Evolutionary conservation across 2,113 vertebrate species (phyloP), one percentile per base, ranked within the genome.

Genomic region (Campylorhamphus procurvoides): DNA sequence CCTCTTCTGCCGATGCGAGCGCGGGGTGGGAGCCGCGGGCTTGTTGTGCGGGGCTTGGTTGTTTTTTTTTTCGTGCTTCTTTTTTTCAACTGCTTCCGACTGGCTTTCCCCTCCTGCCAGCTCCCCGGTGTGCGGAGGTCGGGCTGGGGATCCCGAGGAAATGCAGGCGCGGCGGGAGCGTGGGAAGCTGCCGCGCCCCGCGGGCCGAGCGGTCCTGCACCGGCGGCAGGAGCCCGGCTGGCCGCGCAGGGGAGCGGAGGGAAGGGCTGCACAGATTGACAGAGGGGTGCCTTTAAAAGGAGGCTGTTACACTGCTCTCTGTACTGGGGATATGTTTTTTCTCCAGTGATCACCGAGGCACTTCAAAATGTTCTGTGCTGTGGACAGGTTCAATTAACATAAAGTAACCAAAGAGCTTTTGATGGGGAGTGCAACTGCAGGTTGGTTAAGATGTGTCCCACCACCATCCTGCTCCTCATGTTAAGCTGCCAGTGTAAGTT

Each of bases 21-120:
- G 64, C 1, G 18, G 1, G 6, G 2, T 3, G 20, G 8, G 20
- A 12, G 2, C 7, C 4, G 1, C 6, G 5, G 4, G 35, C 3
- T 42, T 40, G 7, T 28, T 40, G 11, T 40, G 11, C 40, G 40
- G 40, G 40, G 40, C 13, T 40, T 40, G 40, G 11, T 40, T 40
- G 40, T 37, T 37, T 40, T 40, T 40, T 40, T 11, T 40, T 40
- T 40, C 13, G 9, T 40, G n/a, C n/a, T 40, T 40, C 12, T 40
- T 40, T 40, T 40, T 40, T 40, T 40, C 13, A 40, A 14, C 40
- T 35, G 49, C 23, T 74, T 69, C 66, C 55, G 40, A 23, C 33
- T 37, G 49, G 7, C 31, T 49, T 81, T 50, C 25, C 40, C 29
- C 11, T 68, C 25, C 42, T 46, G 33, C 39, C 33, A 4, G 28